Conservation (phyloP, 2,888 invertebrate species). For the Drosophila diplacantha region DNA sequence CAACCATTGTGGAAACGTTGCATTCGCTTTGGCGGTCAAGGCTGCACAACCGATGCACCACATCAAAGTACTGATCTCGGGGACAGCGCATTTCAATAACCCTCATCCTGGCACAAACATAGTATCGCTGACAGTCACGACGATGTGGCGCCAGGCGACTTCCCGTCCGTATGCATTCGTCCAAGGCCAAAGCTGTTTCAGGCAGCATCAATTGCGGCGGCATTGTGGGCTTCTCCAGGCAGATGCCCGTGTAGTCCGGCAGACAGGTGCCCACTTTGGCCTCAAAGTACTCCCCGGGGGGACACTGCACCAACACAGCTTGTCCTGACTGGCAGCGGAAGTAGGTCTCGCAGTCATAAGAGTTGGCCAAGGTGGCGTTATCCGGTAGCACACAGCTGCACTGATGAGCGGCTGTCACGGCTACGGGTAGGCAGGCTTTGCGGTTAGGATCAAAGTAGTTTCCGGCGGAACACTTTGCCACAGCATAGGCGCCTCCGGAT, state of each 20-base stretch:
- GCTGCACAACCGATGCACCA: slow-evolving; percentile 27
- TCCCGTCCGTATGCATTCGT: slow-evolving; percentile 37
- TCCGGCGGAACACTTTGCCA: slow-evolving; percentile 44
- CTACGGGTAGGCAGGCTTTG: slow-evolving; percentile 48
- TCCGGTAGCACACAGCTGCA: slow-evolving; percentile 64
- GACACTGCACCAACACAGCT: slow-evolving; percentile 54
- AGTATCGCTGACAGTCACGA: slow-evolving; percentile 59
- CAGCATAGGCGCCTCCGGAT: slow-evolving; percentile 34
- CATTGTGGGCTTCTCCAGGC: slow-evolving; percentile 44
- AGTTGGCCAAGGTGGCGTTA: slow-evolving; percentile 48
- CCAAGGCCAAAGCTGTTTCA: slow-evolving; percentile 18
- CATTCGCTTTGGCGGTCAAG: slow-evolving; percentile 41
- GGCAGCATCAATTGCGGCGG: slow-evolving; percentile 12
- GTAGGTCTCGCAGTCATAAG: slow-evolving; percentile 56
- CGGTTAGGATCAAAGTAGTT: slow-evolving; percentile 48
- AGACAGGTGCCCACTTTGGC: slow-evolving; percentile 46
- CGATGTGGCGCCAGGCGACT: slow-evolving; percentile 44
- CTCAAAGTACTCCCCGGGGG: slow-evolving; percentile 52
- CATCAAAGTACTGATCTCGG: slow-evolving; percentile 54
- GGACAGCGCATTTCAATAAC: slow-evolving; percentile 55
- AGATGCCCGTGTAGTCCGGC: slow-evolving; percentile 50
- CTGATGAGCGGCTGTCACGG: slow-evolving; percentile 46
- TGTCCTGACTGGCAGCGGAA: slow-evolving; percentile 50
- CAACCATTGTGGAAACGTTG: background rate
- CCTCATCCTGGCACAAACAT: slow-evolving; percentile 49